Base-by-base conservation (phyloP, 2,113 vertebrate genomes). In the Trogon melanurus region DNA sequence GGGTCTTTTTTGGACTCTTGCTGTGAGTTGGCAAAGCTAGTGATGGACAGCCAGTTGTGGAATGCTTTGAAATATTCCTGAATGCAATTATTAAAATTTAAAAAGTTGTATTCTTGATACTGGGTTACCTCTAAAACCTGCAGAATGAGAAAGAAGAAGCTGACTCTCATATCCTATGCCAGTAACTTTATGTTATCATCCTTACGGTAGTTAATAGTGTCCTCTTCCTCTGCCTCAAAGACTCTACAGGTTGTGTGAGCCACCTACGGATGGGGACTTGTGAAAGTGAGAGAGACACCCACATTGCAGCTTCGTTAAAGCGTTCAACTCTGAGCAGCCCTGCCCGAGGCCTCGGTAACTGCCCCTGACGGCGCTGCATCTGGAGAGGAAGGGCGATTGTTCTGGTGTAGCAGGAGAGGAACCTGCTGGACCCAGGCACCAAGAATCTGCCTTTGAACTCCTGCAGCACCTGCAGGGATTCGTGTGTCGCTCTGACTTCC, bases 211-310 rank as follows among this genome's bases (percentile, higher is more conserved):
- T 83, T 64, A 81, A 90, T 61, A 70, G 15, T 0, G 0, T 58
- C 1, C n/a, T 86, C 72, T 91, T 89, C 19, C 25, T 94, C 69
- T 91, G 94, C 50, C 34, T 41, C 62, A n/a, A 84, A 99, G 99
- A 90, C 98, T 99, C 87, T 99, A 99, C 91, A 98, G 98, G 97
- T 98, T 99, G 88, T 99, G 99, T 97, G 98, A 99, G 96, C 99
- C 99, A 1, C 99, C 99, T 2, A 96, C 98, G 72, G 99, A 99
- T 11, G 99, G 99, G 82, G 99, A 99, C 81, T 98, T 99, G 51
- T 99, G 98, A 97, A 79, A 85, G 75, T 10, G 17, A 12, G 27
- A 14, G 36, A 61, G 67, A 15, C 58, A 9, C 4, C 34, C 11
- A 16, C 20, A 2, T 5, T 16, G 71, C 41, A 61, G 61, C 25